phyloP scores from a whole-genome alignment of 2,797 vertebrate species.

The Sparus aurata region DNA sequence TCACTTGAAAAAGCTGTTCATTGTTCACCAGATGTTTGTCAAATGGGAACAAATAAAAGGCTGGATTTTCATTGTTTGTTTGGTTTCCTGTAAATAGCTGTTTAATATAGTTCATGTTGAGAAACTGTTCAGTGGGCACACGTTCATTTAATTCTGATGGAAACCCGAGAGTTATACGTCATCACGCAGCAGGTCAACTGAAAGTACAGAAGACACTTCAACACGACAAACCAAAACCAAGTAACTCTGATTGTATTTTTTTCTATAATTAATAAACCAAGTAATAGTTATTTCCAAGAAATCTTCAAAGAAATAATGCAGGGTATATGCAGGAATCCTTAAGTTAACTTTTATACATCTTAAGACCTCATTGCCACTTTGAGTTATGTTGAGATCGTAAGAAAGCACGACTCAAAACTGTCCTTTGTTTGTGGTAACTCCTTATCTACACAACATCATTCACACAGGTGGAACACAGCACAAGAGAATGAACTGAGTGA shows the following conservation, averaged over 20 bases:
- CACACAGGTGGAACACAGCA: too few relatives aligned
- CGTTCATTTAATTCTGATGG: not conserved
- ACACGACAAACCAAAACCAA: not conserved
- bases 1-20: conserved; percentile 61
- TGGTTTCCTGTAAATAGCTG: not conserved
- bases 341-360: too few relatives aligned
- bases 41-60: conserved; percentile 64
- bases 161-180: not conserved
- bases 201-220: too few relatives aligned
- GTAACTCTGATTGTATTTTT: not conserved
- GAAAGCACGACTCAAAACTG: too few relatives aligned
- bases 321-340: too few relatives aligned
- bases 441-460: too few relatives aligned
- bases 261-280: not conserved
- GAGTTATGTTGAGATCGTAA: too few relatives aligned
- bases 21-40: conserved; percentile 53
- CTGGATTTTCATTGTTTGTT: conserved; percentile 17
- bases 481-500: too few relatives aligned
- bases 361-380: too few relatives aligned
- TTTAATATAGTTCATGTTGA: not conserved
- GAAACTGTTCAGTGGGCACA: not conserved
- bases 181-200: not conserved
- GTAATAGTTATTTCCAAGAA: not conserved
- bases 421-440: too few relatives aligned
- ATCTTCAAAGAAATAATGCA: not conserved